Evolutionary conservation across 2,888 invertebrate species (phyloP).

Genomic region (Colostygia pectinataria): DNA sequence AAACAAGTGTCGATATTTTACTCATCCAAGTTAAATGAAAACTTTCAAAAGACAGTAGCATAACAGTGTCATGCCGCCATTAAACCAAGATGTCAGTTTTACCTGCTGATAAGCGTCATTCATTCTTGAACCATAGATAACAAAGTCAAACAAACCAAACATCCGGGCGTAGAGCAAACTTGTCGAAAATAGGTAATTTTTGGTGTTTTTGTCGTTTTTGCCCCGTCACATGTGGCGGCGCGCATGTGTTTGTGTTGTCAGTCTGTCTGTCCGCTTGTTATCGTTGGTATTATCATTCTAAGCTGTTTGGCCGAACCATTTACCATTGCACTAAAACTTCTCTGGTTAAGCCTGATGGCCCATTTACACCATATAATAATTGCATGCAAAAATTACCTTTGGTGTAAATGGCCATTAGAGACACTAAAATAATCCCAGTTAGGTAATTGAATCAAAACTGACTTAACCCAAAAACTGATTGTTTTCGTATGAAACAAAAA

Average conservation of each 20-base stretch:
- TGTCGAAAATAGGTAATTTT: slow-evolving; percentile 47
- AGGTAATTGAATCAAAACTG: no score
- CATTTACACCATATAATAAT: no score
- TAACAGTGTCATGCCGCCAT: slow-evolving; percentile 46
- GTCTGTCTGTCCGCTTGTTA: slow-evolving; percentile 14
- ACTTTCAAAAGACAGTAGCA: slow-evolving; percentile 59
- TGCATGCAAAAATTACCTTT: no score
- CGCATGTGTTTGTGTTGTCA: slow-evolving; percentile 26
- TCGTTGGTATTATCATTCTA: slow-evolving; percentile 15
- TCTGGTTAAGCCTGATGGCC: neutral
- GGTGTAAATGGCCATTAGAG: no score
- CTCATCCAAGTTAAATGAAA: slow-evolving; percentile 29
- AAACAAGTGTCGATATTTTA: no score
- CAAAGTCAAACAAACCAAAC: slow-evolving; percentile 59
- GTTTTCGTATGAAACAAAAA: no score
- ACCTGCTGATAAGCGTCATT: slow-evolving; percentile 71
- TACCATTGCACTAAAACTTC: neutral
- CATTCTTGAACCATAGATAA: slow-evolving; percentile 64
- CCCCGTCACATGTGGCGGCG: slow-evolving; percentile 55
- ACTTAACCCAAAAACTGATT: no score
- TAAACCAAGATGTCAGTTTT: slow-evolving; percentile 60
- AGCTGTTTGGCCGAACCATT: slow-evolving; percentile 11
- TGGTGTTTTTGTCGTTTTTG: slow-evolving; percentile 46
- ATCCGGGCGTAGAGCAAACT: slow-evolving; percentile 70
- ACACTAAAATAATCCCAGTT: no score